Evolutionary conservation across 2,797 vertebrate species (phyloP), one percentile per base, ranked within the genome.

Genomic region (Esox masquinongy): DNA sequence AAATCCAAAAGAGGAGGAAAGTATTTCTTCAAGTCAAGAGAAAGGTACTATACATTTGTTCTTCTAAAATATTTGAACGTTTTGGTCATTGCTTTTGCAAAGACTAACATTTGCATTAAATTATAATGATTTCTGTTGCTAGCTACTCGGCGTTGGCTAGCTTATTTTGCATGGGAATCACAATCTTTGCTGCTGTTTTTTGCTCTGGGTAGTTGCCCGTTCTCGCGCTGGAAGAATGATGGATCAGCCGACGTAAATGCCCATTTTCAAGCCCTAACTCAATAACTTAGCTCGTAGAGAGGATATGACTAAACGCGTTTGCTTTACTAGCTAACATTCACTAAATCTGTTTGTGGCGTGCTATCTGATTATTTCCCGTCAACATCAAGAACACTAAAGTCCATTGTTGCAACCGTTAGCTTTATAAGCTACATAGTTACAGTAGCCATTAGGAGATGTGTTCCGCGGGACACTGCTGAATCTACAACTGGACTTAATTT

Each of bases 1-100:
- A 94, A 98, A 98, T 96, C 96, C 97, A 90, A 99, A 98, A 96
- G 97, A 99, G 95, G 97, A 99, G 92, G 97, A 97, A 92, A 96
- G 95, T 92, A 94, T 92, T 88, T 93, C 91, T 84, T 92, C 93
- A 73, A 89, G 90, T 86, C 93, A 87, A 82, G 94, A 95, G 85
- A 94, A 95, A 95, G 94, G 94, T 95, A 92, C 93, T 90, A 29
- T 70, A 75, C n/a, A 72, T 36, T 78, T 74, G 59, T 43, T 31
- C 72, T 74, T 26, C 5, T 3, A 5, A 39, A 16, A 63, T 64
- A 24, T 39, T 1, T 1, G 74, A 39, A 77, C 39, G 22, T 24
- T 73, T 59, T 56, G 39, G 73, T 36, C 76, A 63, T 69, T 1
- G n/a, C 36, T 70, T 50, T 36, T 68, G 29, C 4, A 34, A 39